Evolutionary conservation across 2,797 vertebrate genomes (phyloP).

Genomic region (Spheniscus humboldti): DNA sequence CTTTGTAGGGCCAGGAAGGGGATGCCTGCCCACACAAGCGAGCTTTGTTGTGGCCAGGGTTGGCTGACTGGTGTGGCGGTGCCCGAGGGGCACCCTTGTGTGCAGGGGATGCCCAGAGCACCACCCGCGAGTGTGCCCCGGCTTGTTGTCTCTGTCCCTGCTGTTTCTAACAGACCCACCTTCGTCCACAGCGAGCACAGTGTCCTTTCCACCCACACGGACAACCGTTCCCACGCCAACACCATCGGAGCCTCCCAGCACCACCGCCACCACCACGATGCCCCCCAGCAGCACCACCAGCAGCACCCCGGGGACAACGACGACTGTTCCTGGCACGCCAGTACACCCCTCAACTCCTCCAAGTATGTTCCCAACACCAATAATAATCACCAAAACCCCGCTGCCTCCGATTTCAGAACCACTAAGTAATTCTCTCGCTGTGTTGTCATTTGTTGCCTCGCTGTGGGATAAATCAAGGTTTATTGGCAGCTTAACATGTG

Average conservation of each 20-base stretch:
- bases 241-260: rapidly evolving
- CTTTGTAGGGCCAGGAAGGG: neutral
- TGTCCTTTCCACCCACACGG: rapidly evolving
- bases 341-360: neutral
- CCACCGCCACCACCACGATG: rapidly evolving
- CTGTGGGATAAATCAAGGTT: neutral
- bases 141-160: neutral
- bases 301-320: rapidly evolving
- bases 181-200: rapidly evolving
- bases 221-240: rapidly evolving
- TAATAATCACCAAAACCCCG: rapidly evolving
- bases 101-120: neutral
- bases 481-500: neutral
- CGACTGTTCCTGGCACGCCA: neutral
- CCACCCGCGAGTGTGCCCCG: rapidly evolving
- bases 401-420: rapidly evolving
- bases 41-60: neutral
- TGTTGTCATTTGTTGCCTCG: neutral
- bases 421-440: neutral
- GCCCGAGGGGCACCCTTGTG: neutral
- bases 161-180: neutral
- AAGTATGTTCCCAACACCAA: rapidly evolving
- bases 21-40: neutral
- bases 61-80: neutral
- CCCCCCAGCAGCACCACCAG: neutral